Conservation (phyloP, 2,113 vertebrate genomes). For the Lycocorax pyrrhopterus region DNA sequence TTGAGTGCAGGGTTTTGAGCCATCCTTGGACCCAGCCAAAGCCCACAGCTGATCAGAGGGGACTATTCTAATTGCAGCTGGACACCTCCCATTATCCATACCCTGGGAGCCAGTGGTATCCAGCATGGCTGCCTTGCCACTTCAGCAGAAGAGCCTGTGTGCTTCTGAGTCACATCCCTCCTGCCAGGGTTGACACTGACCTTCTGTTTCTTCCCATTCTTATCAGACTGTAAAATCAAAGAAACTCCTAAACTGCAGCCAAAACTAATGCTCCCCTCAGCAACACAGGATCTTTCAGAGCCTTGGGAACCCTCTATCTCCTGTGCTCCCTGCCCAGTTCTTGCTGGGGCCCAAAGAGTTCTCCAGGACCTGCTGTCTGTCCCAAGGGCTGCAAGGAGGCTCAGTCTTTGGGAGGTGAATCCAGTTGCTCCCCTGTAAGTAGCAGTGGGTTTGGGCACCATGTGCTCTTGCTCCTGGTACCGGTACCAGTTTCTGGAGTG, state of each 20-base stretch:
- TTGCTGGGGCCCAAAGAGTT: not conserved
- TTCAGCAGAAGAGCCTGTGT: not conserved
- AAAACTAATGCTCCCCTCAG: not conserved
- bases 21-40: not conserved
- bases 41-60: not conserved
- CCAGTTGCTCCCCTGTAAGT: not conserved
- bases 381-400: not conserved
- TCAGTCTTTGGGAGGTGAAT: not conserved
- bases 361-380: not conserved
- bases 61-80: not conserved
- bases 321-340: not conserved
- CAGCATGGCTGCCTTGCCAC: accelerated
- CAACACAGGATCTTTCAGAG: not conserved
- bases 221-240: not conserved
- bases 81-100: not conserved
- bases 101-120: not conserved
- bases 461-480: not conserved
- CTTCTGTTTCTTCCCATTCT: not conserved
- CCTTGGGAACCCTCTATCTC: not conserved
- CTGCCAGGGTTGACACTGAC: not conserved
- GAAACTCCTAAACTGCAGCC: not conserved
- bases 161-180: not conserved
- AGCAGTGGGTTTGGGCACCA: not conserved
- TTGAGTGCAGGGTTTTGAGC: not conserved
- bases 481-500: not conserved